Base-by-base conservation (phyloP, 2,797 vertebrate species). In the Glossophaga mutica region DNA sequence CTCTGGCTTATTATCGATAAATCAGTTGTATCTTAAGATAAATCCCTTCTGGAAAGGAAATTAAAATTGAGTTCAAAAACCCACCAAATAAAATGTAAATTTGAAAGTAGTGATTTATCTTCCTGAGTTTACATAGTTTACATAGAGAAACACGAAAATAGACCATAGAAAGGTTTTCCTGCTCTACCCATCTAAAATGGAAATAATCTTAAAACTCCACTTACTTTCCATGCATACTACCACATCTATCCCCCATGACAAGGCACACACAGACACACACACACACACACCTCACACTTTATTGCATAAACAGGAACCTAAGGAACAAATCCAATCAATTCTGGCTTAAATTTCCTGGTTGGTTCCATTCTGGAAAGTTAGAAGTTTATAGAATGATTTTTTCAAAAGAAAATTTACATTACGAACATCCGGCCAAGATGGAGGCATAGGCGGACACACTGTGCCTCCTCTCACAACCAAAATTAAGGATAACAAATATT, bases 41-140 rank as follows among this genome's bases (percentile, higher is more conserved):
- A 91, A 78, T 57, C 29, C 14, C 74, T 93, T 79, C 62, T 87
- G 65, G n/a, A 85, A 78, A 85, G n/a, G 22, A 94, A 94, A 87
- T 55, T 81, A 87, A 96, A 96, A 86, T 37, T 87, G 32, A 91
- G 21, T 48, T 11, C 0, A 26, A 90, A 70, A 73, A 79, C 11
- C 44, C 24, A 84, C 39, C 52, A 73, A 86, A 78, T 3, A 83
- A 81, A 95, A 87, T 6, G 48, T 90, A 90, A 79, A 52, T 62
- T 57, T 82, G 44, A 85, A 90, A 74, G 19, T 71, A 88, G 3
- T 62, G 3, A 73, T 22, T 59, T 77, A 84, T 65, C n/a, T 94
- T 94, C 39, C 44, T 79, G 74, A 95, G 44, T 79, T 87, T 42
- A 71, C n/a, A 85, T 5, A 92, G 26, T 50, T 87, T 37, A 71